These are phyloP conservation scores for Scaptomyza pallida DNA, from an alignment of 1,140 invertebrate species.

Conservation along the genomic window DNA sequence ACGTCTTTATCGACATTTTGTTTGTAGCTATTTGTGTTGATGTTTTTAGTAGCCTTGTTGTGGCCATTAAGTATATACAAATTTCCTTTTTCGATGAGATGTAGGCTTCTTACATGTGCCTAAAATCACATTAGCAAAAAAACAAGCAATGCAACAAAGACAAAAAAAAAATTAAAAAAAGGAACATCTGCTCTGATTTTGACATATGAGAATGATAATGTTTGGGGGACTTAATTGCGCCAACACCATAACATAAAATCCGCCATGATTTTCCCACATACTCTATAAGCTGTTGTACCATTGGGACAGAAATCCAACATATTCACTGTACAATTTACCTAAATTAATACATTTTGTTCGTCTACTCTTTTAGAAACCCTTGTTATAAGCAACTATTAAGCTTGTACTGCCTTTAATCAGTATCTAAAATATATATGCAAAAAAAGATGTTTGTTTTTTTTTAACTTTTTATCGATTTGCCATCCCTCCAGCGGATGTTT, in stretches of 20 bases:
- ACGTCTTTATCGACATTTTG: constrained; percentile 22
- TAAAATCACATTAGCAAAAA: constrained; percentile 47
- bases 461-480: too few species aligned
- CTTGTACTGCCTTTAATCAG: too few species aligned
- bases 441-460: too few species aligned
- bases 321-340: not conserved
- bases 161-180: constrained; percentile 26
- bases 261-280: not conserved
- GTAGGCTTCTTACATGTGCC: constrained; percentile 52
- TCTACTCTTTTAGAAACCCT: too few species aligned
- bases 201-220: constrained; percentile 66
- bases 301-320: too few species aligned
- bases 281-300: too few species aligned
- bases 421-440: too few species aligned
- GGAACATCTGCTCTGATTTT: constrained; percentile 73
- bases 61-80: constrained; percentile 59
- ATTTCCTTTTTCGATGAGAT: constrained; percentile 28
- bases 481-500: too few species aligned
- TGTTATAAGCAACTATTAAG: too few species aligned
- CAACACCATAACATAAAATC: constrained; percentile 32
- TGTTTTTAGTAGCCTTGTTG: constrained; percentile 36
- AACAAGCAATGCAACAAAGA: constrained; percentile 22
- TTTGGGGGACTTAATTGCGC: constrained; percentile 64
- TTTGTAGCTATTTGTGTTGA: constrained; percentile 33
- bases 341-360: too few species aligned